Evolutionary conservation across 1,140 invertebrate species (phyloP).

Genomic region (Leptinotarsa undecemlineata): DNA sequence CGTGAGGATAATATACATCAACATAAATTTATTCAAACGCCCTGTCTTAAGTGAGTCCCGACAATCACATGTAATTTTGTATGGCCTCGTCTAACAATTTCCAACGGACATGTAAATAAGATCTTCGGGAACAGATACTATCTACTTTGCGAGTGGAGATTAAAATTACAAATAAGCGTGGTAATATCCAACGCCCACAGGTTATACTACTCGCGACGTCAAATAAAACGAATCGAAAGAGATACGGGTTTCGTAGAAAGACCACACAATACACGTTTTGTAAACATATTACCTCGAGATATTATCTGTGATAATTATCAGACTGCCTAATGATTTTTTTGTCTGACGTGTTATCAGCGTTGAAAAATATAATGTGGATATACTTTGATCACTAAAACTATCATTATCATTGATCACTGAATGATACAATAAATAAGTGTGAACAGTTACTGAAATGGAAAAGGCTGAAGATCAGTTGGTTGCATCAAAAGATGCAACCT

Average conservation of each 20-base stretch:
- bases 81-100: constrained; percentile 6
- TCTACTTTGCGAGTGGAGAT: constrained; percentile 5
- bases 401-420: too few relatives aligned
- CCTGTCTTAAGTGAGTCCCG: background rate
- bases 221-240: background rate
- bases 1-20: background rate
- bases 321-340: background rate
- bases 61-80: constrained; percentile 7
- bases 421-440: too few relatives aligned
- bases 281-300: background rate
- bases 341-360: too few relatives aligned
- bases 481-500: too few relatives aligned
- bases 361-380: too few relatives aligned
- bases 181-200: background rate
- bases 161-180: constrained; percentile 13
- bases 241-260: background rate
- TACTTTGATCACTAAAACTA: too few relatives aligned
- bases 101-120: constrained; percentile 15
- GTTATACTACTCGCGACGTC: background rate
- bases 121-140: constrained; percentile 11
- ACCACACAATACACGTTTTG: background rate
- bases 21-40: background rate
- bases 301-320: background rate
- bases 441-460: too few relatives aligned
- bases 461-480: too few relatives aligned